These are phyloP conservation scores for Strigamia crassipes DNA, from an alignment of 2,888 invertebrate species.

Conservation along the genomic window DNA sequence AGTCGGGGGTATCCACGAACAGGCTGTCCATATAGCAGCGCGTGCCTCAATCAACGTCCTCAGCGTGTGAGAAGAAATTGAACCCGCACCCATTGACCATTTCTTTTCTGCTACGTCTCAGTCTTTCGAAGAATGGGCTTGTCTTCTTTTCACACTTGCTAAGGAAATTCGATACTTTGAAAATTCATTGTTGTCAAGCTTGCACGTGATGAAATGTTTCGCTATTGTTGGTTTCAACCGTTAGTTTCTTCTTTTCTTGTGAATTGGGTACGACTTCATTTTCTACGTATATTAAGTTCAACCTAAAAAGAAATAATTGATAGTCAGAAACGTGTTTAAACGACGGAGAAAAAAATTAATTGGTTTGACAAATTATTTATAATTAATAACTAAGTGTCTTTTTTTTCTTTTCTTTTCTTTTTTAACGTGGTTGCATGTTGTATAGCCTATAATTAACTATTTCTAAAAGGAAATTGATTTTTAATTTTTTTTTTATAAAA, in stretches of 20 bases:
- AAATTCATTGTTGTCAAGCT: background rate
- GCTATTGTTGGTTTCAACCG: background rate
- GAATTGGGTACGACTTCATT: background rate
- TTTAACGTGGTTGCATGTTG: background rate
- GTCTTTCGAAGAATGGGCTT: constrained; percentile 1
- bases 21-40: constrained; percentile 11
- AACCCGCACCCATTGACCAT: constrained; percentile 26
- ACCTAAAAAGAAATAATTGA: background rate
- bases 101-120: background rate
- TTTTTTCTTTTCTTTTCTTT: background rate
- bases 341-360: background rate
- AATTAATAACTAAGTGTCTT: background rate
- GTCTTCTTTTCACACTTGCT: constrained; percentile 22
- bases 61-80: constrained; percentile 21
- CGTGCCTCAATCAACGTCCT: constrained; percentile 30
- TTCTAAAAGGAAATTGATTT: background rate
- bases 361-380: constrained; percentile 9
- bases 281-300: too few relatives aligned
- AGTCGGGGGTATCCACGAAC: constrained; percentile 13
- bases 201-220: constrained; percentile 14
- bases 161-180: background rate
- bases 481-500: background rate
- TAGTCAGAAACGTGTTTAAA: background rate
- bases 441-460: background rate
- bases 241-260: background rate